Percentiles rank a stretch among this genome's conserved stretches.
phyloP scores from a whole-genome alignment of 2,797 vertebrate genomes.

The Cuniculus paca region DNA sequence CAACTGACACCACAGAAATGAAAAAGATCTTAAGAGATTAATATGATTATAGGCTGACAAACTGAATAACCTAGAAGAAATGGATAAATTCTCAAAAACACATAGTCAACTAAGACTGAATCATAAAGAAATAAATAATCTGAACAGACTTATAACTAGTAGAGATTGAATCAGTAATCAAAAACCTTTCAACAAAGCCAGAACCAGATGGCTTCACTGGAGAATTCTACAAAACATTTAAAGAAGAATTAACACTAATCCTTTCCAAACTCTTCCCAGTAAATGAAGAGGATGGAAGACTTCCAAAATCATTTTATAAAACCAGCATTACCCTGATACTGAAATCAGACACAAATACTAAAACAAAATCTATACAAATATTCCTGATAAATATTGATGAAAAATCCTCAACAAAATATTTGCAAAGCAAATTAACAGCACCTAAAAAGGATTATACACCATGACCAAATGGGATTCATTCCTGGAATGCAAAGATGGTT shows the following conservation, averaged over 20 bases:
- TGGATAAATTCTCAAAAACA: constrained; percentile 43
- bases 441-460: not conserved
- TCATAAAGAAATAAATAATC: constrained; percentile 55
- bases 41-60: not conserved
- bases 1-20: constrained; percentile 17
- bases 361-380: not conserved
- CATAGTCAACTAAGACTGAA: constrained; percentile 14
- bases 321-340: not conserved
- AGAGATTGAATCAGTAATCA: constrained; percentile 54
- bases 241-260: constrained; percentile 71
- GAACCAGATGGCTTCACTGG: constrained; percentile 56
- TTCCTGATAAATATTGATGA: constrained; percentile 8
- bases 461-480: not conserved
- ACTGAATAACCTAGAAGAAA: constrained; percentile 49
- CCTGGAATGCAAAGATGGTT: constrained; percentile 52
- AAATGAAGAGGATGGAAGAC: constrained; percentile 18
- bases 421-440: constrained; percentile 23
- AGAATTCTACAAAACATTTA: constrained; percentile 70
- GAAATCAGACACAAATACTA: constrained; percentile 50
- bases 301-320: constrained; percentile 58
- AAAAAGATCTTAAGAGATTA: not conserved
- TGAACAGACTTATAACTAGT: constrained; percentile 37
- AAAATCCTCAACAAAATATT: constrained; percentile 47
- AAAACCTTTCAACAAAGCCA: constrained; percentile 49
- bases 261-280: constrained; percentile 53